Base-by-base conservation (phyloP, 2,113 vertebrate genomes). In the Heterochromis multidens region DNA sequence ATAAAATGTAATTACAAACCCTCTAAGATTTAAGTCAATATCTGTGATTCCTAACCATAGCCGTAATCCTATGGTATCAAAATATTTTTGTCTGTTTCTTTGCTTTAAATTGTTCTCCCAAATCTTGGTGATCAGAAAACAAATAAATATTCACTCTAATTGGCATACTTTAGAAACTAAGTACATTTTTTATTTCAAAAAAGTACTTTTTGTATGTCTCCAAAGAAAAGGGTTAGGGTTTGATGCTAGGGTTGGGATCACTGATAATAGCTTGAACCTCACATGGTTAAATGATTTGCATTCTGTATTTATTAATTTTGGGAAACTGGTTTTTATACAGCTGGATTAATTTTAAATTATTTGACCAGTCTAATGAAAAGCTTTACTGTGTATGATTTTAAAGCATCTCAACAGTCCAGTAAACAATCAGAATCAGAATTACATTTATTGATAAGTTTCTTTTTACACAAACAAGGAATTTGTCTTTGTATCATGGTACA, bases 241-340 rank as follows among this genome's bases (percentile, higher is more conserved):
- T 17, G 16, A 17, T 49, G 46, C 16, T 17, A 6, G 19, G n/a
- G 37, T 63, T 63, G 33, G 21, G 19, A 37, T 63, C 61, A 37
- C 0, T 63, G 21, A 0, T 23, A 37, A 23, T 37, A 0, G 35
- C 62, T 40, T 5, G 7, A 11, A 40, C n/a, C 35, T 65, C 40
- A 43, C 40, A 1, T 14, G 12, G 40, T 43, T 43, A 43, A 43
- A 43, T 12, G 40, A 43, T 43, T 43, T 4, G 12, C 12, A 43
- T 13, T 43, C 3, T 14, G 12, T 1, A 35, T 23, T 65, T 65
- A n/a, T 67, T 40, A 43, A 67, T 67, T 16, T 23, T 40, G 40
- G 35, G 35, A 67, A 67, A 67, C 63, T 25, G 23, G n/a, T 67
- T 43, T 25, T 5, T 65, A 40, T 65, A 23, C 7, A 11, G 25